phyloP scores from a whole-genome alignment of 1,140 invertebrate genomes.

The Euborellia annulipes region DNA sequence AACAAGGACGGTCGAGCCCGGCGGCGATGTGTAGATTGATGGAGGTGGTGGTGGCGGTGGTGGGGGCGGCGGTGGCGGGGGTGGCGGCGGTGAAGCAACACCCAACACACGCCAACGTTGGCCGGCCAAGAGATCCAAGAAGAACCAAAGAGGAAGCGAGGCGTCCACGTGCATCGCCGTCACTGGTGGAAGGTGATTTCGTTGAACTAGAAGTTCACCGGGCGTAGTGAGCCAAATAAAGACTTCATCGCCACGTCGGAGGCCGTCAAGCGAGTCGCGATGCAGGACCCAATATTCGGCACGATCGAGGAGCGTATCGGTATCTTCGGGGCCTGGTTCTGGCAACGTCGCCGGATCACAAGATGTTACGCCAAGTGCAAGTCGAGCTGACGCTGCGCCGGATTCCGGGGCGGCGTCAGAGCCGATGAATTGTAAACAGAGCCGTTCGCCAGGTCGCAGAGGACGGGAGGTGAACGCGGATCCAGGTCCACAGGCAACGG shows the following conservation, averaged over 20 bases:
- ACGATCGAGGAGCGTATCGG: slow-evolving; percentile 80
- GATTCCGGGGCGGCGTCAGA: slow-evolving; percentile 38
- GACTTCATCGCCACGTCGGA: slow-evolving; percentile 76
- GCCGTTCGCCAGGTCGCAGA: slow-evolving; percentile 55
- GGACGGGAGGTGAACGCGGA: slow-evolving; percentile 84
- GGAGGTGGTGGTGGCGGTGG: slow-evolving; percentile 10
- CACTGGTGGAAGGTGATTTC: slow-evolving; percentile 63
- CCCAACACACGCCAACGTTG: no score
- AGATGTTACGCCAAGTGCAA: slow-evolving; percentile 84
- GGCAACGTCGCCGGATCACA: slow-evolving; percentile 70
- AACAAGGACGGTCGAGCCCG: slow-evolving; percentile 53
- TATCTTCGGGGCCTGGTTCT: slow-evolving; percentile 71
- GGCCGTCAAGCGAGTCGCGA: slow-evolving; percentile 73
- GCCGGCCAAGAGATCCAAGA: slow-evolving; percentile 48
- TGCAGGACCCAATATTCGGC: slow-evolving; percentile 95
- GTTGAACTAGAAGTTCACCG: slow-evolving; percentile 76
- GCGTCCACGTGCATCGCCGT: slow-evolving; percentile 92
- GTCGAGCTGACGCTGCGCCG: slow-evolving; percentile 47
- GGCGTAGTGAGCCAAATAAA: slow-evolving; percentile 68
- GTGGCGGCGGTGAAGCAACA: no score
- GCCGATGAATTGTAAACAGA: not conserved
- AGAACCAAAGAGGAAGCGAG: slow-evolving; percentile 76
- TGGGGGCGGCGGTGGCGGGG: slow-evolving; percentile 6
- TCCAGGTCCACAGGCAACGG: slow-evolving; percentile 80
- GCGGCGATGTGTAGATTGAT: slow-evolving; percentile 10